A percentile compares a stretch with the other conserved stretches of the same genome.
Conservation (phyloP, 2,888 invertebrate species). For the Conops quadrifasciatus region DNA sequence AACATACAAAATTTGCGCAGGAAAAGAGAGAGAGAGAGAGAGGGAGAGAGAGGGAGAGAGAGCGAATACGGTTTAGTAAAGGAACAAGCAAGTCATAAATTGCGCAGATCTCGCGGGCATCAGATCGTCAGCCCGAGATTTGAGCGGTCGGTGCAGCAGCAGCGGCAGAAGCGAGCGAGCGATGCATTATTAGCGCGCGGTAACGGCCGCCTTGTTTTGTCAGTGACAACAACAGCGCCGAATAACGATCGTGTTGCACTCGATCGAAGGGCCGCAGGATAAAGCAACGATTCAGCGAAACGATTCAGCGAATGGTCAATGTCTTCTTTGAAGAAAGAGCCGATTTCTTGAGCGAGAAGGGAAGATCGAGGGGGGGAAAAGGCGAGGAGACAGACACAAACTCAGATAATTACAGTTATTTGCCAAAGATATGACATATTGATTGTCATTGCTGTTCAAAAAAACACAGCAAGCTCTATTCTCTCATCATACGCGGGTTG, state of each 20-base stretch:
- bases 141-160: not conserved
- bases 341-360: not conserved
- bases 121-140: constrained; percentile 23
- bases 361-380: not conserved
- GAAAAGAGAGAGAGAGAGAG: too few species aligned
- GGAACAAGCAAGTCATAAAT: constrained; percentile 40
- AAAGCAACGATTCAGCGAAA: not conserved
- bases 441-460: constrained; percentile 35
- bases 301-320: constrained; percentile 6
- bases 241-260: constrained; percentile 2
- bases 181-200: not conserved
- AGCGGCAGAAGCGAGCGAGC: not conserved
- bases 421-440: constrained; percentile 33
- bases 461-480: not conserved
- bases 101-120: constrained; percentile 36
- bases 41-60: too few species aligned
- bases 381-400: not conserved
- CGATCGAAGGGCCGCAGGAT: not conserved
- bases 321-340: not conserved
- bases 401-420: constrained; percentile 30
- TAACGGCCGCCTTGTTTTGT: not conserved
- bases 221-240: too few species aligned
- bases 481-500: too few species aligned
- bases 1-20: constrained; percentile 12
- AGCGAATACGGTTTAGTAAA: not conserved